phyloP scores from a whole-genome alignment of 2,888 invertebrate species.

The Pyrrhia umbra region DNA sequence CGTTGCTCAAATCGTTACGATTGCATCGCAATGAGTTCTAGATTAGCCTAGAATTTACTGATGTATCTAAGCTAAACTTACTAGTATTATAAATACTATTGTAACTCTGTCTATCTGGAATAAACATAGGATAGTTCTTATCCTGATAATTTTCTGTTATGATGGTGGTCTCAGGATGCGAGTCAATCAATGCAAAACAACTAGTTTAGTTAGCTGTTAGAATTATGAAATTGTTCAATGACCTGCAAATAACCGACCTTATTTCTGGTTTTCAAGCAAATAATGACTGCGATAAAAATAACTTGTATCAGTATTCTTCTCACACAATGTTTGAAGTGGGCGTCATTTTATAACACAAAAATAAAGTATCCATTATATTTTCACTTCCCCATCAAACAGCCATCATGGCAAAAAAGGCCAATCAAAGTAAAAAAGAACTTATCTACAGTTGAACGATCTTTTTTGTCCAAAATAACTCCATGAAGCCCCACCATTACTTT shows the following conservation, averaged over 20 bases:
- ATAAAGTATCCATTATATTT: slow-evolving; percentile 38
- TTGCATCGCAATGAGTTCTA: slow-evolving; percentile 28
- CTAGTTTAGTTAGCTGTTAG: background rate
- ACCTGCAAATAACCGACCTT: background rate
- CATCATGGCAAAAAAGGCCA: slow-evolving; percentile 25
- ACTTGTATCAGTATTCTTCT: background rate
- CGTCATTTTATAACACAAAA: slow-evolving; percentile 30
- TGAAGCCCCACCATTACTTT: slow-evolving; percentile 33
- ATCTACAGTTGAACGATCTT: slow-evolving; percentile 30
- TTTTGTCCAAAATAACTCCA: slow-evolving; percentile 33
- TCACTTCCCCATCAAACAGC: slow-evolving; percentile 34
- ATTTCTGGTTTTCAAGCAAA: background rate
- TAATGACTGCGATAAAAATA: background rate
- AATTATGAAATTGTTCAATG: background rate
- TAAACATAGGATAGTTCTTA: no score
- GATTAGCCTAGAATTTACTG: slow-evolving; percentile 3
- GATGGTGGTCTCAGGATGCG: background rate
- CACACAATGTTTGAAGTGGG: slow-evolving; percentile 2
- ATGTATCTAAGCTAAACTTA: background rate
- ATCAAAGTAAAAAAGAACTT: slow-evolving; percentile 34
- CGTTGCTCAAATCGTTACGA: slow-evolving; percentile 32
- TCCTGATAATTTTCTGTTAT: no score
- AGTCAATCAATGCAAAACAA: background rate
- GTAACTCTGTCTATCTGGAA: no score
- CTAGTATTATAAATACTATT: no score